These are phyloP conservation scores for Hermetia illucens DNA, from an alignment of 1,140 invertebrate species.

Conservation along the genomic window DNA sequence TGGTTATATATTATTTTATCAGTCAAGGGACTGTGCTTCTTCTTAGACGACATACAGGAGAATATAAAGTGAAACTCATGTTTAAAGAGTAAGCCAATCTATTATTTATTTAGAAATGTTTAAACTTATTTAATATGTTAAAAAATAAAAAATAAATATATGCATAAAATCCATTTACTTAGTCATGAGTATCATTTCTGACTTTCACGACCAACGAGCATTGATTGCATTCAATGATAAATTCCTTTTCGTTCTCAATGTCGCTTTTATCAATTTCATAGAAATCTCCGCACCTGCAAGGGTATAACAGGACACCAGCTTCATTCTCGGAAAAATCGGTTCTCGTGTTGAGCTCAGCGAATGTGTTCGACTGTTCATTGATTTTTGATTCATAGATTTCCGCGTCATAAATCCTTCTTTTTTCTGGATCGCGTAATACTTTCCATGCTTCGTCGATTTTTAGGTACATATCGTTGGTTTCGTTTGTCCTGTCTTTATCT, in stretches of 20 bases:
- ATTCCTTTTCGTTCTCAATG: not conserved
- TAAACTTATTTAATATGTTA: no score
- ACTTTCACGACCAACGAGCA: not conserved
- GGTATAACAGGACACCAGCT: not conserved
- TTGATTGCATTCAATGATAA: not conserved
- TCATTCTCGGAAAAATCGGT: not conserved
- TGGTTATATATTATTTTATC: slow-evolving; percentile 99
- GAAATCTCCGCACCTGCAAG: not conserved
- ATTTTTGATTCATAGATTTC: not conserved
- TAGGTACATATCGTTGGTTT: not conserved
- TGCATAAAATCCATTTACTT: no score
- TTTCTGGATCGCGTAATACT: not conserved
- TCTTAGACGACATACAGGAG: no score
- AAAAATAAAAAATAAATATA: no score
- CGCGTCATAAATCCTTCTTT: not conserved
- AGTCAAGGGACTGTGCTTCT: slow-evolving; percentile 69
- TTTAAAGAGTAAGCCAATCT: no score
- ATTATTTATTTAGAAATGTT: no score
- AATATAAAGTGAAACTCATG: no score
- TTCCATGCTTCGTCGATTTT: not conserved
- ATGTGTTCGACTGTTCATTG: not conserved
- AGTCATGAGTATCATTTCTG: not conserved
- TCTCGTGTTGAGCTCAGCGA: not conserved
- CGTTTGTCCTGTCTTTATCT: not conserved
- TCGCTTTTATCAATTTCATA: not conserved